phyloP scores from a whole-genome alignment of 2,888 invertebrate species.

The Phymatocera aterrima region DNA sequence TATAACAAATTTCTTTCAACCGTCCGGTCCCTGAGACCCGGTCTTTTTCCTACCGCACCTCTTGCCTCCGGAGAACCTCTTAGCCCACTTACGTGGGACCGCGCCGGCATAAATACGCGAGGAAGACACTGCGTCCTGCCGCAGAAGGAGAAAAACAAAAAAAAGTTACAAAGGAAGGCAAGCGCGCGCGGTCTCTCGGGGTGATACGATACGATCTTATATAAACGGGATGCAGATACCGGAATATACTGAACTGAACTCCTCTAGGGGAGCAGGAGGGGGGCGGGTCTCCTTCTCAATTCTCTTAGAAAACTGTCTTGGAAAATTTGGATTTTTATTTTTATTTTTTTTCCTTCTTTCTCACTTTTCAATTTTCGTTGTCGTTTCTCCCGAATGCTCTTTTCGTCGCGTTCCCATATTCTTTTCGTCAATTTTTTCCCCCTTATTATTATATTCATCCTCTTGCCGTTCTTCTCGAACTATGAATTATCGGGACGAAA shows the following conservation, averaged over 20 bases:
- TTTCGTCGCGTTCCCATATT: background rate
- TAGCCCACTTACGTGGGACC: conserved; percentile 50
- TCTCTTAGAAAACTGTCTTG: conserved; percentile 54
- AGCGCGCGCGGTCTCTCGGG: conserved; percentile 61
- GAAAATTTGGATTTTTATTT: no score
- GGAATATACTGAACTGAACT: conserved; percentile 67
- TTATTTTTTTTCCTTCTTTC: background rate
- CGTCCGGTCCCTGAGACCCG: conserved; percentile 54
- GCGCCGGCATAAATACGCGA: conserved; percentile 71
- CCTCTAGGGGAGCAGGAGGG: conserved; percentile 64
- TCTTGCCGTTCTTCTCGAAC: conserved; percentile 12
- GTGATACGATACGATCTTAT: conserved; percentile 69
- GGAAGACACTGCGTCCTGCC: conserved; percentile 40
- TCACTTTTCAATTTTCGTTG: conserved; percentile 18
- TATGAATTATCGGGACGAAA: conserved; percentile 29
- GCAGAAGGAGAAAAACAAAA: conserved; percentile 65
- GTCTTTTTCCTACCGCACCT: conserved; percentile 47
- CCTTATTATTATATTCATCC: background rate
- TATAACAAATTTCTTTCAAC: conserved; percentile 63
- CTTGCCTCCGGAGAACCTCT: background rate
- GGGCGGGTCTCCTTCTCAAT: conserved; percentile 48
- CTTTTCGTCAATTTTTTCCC: conserved; percentile 15
- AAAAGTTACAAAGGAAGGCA: conserved; percentile 68
- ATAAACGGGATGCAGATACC: conserved; percentile 70
- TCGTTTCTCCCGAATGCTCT: no score